Conservation (phyloP, 2,113 vertebrate genomes). For the Silurus meridionalis region DNA sequence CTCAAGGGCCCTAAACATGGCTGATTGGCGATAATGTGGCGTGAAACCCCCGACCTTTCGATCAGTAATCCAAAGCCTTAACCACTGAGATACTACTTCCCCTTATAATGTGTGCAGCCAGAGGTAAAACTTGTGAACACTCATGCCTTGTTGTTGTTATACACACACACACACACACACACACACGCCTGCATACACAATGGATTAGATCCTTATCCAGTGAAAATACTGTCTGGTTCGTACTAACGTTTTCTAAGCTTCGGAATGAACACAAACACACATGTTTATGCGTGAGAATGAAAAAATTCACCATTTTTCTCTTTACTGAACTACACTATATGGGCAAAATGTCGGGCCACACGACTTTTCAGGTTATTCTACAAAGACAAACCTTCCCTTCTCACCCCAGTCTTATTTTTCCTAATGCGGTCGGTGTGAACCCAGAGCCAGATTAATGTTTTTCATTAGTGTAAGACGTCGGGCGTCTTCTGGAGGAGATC, state of each 20-base stretch:
- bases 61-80: too few relatives aligned
- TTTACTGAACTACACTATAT: too few relatives aligned
- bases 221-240: neutral
- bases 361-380: neutral
- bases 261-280: neutral
- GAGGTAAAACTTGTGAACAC: neutral
- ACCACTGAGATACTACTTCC: too few relatives aligned
- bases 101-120: neutral
- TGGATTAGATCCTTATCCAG: neutral
- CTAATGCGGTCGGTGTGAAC: conserved; percentile 1
- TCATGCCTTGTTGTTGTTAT: neutral
- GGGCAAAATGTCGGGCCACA: too few relatives aligned
- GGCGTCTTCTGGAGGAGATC: conserved; percentile 4
- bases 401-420: neutral
- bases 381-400: neutral
- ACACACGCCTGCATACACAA: neutral
- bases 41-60: too few relatives aligned
- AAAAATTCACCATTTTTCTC: neutral
- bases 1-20: too few relatives aligned
- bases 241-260: neutral
- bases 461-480: conserved; percentile 34
- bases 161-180: neutral
- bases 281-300: too few relatives aligned
- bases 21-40: too few relatives aligned
- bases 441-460: conserved; percentile 28